A percentile compares a stretch with the other conserved stretches of the same genome.
Evolutionary conservation across 1,140 invertebrate species (phyloP).

Genomic region (Maniola jurtina): DNA sequence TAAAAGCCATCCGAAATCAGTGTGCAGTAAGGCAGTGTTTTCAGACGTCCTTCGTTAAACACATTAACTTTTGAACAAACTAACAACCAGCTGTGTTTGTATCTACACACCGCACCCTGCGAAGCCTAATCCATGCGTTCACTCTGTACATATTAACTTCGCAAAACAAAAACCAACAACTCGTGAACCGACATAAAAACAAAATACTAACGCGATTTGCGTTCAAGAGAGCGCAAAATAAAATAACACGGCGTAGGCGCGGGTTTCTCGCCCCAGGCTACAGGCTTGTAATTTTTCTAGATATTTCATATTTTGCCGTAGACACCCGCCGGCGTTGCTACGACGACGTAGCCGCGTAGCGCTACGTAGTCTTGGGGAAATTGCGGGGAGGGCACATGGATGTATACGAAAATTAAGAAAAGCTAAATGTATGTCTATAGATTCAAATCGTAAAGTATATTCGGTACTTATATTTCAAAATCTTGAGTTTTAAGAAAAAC

Average conservation of each 20-base stretch:
- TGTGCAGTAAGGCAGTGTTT: neutral
- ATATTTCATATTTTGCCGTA: slow-evolving; percentile 75
- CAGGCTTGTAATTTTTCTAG: slow-evolving; percentile 68
- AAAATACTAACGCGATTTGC: slow-evolving; percentile 71
- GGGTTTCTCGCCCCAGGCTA: slow-evolving; percentile 59
- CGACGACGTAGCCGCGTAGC: slow-evolving; percentile 56
- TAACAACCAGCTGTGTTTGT: slow-evolving; percentile 1
- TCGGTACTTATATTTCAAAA: no score
- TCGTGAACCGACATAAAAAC: slow-evolving; percentile 65
- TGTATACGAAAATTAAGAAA: slow-evolving; percentile 18
- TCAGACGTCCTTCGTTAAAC: neutral
- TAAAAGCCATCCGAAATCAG: neutral
- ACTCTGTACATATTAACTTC: slow-evolving; percentile 44
- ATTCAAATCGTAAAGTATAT: no score
- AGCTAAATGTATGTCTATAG: neutral
- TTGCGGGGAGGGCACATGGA: slow-evolving; percentile 21
- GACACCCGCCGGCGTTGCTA: slow-evolving; percentile 64
- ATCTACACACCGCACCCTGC: slow-evolving; percentile 24
- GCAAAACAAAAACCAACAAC: slow-evolving; percentile 65
- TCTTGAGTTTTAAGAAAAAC: no score
- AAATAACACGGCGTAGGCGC: slow-evolving; percentile 73
- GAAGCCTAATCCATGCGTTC: slow-evolving; percentile 41
- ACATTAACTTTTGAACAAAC: slow-evolving; percentile 17
- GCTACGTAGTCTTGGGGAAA: slow-evolving; percentile 46
- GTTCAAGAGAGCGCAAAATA: slow-evolving; percentile 75